phyloP scores from a whole-genome alignment of 2,797 vertebrate species.

The Caiman crocodilus region DNA sequence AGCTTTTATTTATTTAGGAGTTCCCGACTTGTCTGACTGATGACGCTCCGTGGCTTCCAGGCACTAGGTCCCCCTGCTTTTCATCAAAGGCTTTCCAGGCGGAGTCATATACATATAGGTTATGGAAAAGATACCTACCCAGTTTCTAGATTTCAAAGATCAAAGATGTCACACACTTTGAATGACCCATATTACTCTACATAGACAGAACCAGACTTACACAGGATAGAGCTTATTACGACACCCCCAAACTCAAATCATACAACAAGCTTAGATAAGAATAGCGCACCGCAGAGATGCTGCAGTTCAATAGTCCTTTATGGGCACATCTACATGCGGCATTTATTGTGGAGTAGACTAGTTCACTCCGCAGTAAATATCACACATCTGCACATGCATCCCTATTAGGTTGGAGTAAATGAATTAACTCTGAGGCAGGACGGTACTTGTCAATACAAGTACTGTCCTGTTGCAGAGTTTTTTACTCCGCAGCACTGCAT shows the following conservation, averaged over 20 bases:
- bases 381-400: too few relatives aligned
- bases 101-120: not conserved
- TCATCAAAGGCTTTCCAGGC: not conserved
- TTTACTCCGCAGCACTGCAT: too few relatives aligned
- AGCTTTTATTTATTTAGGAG: constrained; percentile 24
- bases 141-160: not conserved
- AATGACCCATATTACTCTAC: not conserved
- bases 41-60: not conserved
- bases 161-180: not conserved
- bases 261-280: not conserved
- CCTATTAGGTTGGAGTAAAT: too few relatives aligned
- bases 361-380: too few relatives aligned
- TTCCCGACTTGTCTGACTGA: not conserved
- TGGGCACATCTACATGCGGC: too few relatives aligned
- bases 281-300: not conserved
- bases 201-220: not conserved
- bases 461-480: too few relatives aligned
- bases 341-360: too few relatives aligned
- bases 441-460: too few relatives aligned
- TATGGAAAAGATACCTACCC: fast-evolving
- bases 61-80: not conserved
- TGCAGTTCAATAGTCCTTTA: not conserved
- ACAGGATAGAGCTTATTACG: not conserved
- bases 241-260: not conserved
- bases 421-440: too few relatives aligned